Evolutionary conservation across 2,113 vertebrate species (phyloP).

Genomic region (Dasyprocta punctata): DNA sequence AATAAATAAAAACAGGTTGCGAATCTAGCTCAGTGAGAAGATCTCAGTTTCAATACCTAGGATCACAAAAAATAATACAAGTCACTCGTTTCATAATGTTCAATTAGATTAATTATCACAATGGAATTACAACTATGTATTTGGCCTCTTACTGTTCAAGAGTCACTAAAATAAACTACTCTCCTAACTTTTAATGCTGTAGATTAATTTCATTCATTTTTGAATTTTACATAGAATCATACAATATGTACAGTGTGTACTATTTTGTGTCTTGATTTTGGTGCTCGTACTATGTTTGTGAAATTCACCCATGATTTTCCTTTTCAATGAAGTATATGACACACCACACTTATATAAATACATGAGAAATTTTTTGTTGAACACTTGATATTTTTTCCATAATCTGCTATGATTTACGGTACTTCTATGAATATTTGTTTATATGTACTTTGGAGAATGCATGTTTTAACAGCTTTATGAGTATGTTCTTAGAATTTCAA

Average conservation of each 20-base stretch:
- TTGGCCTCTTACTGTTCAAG: background rate
- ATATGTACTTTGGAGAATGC: background rate
- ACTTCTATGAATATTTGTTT: background rate
- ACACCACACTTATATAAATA: background rate
- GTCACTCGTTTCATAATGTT: background rate
- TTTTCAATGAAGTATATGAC: background rate
- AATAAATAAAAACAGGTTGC: background rate
- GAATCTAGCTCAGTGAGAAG: background rate
- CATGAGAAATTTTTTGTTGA: background rate
- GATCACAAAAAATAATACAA: background rate
- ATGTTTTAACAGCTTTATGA: background rate
- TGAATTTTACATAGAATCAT: background rate
- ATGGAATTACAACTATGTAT: background rate
- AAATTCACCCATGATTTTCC: background rate
- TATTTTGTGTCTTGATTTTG: background rate
- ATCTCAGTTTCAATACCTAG: background rate
- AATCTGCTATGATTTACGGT: background rate
- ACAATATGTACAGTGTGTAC: background rate
- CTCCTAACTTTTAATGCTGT: background rate
- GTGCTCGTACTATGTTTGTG: background rate
- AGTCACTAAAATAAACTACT: background rate
- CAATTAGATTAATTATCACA: background rate
- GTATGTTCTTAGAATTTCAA: background rate
- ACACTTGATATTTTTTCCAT: background rate
- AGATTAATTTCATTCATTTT: background rate